Evolutionary conservation across 2,797 vertebrate genomes (phyloP).

Genomic region (Huso huso): DNA sequence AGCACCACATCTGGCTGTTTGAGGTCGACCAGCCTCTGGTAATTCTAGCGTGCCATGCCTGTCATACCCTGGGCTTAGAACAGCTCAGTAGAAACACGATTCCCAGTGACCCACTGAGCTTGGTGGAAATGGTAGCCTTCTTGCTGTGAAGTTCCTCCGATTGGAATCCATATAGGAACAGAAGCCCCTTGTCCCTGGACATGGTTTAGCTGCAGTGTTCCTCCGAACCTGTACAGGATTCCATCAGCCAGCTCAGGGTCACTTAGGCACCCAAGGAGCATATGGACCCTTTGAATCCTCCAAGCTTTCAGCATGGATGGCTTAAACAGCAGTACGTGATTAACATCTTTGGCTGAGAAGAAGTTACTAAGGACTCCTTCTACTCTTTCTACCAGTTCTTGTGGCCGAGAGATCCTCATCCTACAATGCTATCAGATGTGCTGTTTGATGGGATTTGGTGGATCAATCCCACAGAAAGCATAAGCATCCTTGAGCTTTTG

Average conservation of each 20-base stretch:
- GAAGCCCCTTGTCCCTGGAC: no score
- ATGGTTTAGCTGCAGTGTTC: not conserved
- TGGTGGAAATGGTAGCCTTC: not conserved
- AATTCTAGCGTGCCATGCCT: slow-evolving; percentile 27
- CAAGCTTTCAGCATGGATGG: not conserved
- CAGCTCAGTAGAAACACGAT: not conserved
- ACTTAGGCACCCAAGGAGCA: not conserved
- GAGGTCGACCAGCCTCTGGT: slow-evolving; percentile 22
- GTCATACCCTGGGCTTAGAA: slow-evolving; percentile 28
- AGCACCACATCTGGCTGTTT: slow-evolving; percentile 15
- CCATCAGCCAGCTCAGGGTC: not conserved
- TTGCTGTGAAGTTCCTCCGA: not conserved
- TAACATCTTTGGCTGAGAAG: not conserved
- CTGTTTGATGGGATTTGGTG: not conserved
- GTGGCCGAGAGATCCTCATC: not conserved
- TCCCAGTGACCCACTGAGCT: not conserved
- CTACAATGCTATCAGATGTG: not conserved
- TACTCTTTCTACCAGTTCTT: not conserved
- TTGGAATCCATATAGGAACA: slow-evolving; percentile 14
- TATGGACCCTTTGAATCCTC: not conserved
- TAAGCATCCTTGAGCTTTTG: not conserved
- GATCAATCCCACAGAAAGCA: not conserved
- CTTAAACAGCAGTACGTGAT: not conserved
- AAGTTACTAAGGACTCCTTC: not conserved
- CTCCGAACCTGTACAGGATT: not conserved